These are phyloP conservation scores for Oreortyx pictus DNA, from an alignment of 2,797 vertebrate genomes.

Conservation along the genomic window DNA sequence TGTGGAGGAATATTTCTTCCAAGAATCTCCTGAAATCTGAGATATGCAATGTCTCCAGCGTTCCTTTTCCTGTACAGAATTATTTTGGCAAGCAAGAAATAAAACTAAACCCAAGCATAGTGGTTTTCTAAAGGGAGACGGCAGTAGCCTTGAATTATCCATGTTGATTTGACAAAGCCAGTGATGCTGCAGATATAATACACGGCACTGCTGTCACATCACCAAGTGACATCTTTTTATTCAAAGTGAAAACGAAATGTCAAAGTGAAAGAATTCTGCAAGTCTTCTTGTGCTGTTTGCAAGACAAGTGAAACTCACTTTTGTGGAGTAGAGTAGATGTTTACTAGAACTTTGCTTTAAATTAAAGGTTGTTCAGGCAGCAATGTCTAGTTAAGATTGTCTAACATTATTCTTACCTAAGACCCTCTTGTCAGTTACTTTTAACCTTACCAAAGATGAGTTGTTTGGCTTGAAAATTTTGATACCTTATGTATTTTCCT, in stretches of 20 bases:
- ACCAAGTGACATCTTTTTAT: slow-evolving; percentile 66
- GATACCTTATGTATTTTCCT: background rate
- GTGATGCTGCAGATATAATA: slow-evolving; percentile 49
- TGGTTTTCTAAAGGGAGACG: slow-evolving; percentile 45
- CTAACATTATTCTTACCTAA: background rate
- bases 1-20: background rate
- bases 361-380: background rate
- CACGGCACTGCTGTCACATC: slow-evolving; percentile 40
- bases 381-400: background rate
- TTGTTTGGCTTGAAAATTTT: background rate
- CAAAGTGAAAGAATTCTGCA: slow-evolving; percentile 45
- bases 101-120: slow-evolving; percentile 33
- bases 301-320: slow-evolving; percentile 34
- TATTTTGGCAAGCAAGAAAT: slow-evolving; percentile 36
- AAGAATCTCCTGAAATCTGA: slow-evolving; percentile 43
- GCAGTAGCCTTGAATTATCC: slow-evolving; percentile 57
- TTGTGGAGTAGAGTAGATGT: background rate
- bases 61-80: slow-evolving; percentile 22
- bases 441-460: background rate
- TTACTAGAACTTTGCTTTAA: slow-evolving; percentile 16
- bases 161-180: slow-evolving; percentile 55
- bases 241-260: slow-evolving; percentile 69
- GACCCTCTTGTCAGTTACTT: background rate
- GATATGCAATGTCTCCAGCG: background rate
- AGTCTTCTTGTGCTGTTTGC: slow-evolving; percentile 40